Percentiles rank a stretch among this genome's conserved stretches.
phyloP scores from a whole-genome alignment of 2,888 invertebrate genomes.

The Pristionchus maxplancki region DNA sequence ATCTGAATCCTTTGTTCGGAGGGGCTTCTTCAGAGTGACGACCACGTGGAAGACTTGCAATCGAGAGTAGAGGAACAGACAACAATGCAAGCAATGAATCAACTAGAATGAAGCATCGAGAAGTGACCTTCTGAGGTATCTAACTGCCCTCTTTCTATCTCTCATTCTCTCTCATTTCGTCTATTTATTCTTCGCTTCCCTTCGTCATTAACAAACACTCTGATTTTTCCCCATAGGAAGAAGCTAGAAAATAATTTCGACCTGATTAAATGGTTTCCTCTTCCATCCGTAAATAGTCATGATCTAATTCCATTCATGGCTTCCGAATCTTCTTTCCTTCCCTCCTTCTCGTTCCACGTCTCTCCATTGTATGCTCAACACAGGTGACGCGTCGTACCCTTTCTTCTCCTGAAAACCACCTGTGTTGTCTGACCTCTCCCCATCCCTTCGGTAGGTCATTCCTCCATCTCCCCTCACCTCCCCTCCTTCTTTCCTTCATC shows the following conservation, averaged over 20 bases:
- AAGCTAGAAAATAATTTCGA: background rate
- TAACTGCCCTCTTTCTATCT: background rate
- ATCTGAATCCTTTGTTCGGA: background rate
- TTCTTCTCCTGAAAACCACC: background rate
- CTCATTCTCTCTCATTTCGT: background rate
- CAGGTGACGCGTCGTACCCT: background rate
- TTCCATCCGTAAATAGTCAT: background rate
- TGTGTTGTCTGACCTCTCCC: background rate
- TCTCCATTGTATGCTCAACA: conserved; percentile 7
- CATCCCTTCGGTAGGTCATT: background rate
- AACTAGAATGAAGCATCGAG: background rate
- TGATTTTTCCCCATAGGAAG: background rate
- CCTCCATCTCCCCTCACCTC: background rate
- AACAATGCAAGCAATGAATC: too few species aligned
- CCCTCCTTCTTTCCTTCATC: background rate
- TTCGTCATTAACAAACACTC: background rate
- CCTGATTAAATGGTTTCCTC: background rate
- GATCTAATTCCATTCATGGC: background rate
- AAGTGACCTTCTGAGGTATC: conserved; percentile 2
- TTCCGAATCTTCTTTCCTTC: background rate
- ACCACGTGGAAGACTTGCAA: background rate
- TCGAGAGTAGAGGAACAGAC: too few species aligned
- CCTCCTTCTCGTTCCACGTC: background rate
- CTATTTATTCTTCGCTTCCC: conserved; percentile 2
- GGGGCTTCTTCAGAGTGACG: background rate